These are phyloP conservation scores for Blastobasis lacticolella DNA, from an alignment of 2,888 invertebrate genomes.

Conservation along the genomic window DNA sequence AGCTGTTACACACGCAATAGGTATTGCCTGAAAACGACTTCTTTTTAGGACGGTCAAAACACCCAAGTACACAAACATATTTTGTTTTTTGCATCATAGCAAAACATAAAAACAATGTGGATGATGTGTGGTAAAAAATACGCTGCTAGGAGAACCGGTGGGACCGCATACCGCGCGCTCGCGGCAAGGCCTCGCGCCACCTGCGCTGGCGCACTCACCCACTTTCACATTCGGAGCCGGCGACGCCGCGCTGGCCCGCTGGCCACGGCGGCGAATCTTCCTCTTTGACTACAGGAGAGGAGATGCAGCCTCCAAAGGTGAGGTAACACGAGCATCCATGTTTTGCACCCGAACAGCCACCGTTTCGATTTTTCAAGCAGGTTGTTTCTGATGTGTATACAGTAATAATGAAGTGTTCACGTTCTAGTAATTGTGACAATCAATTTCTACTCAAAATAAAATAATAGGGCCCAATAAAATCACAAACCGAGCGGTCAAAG, in stretches of 20 bases:
- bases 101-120: constrained; percentile 69
- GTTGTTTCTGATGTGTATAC: no score
- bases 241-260: background rate
- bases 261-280: no score
- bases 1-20: background rate
- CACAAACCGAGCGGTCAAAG: no score
- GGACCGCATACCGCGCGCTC: constrained; percentile 68
- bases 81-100: constrained; percentile 60
- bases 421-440: no score
- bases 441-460: no score
- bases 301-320: no score
- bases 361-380: no score
- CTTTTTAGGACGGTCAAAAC: background rate
- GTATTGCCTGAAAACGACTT: background rate
- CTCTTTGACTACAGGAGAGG: no score
- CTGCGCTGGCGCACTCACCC: constrained; percentile 40
- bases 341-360: no score
- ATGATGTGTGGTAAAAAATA: constrained; percentile 71
- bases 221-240: constrained; percentile 42
- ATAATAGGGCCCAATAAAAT: no score
- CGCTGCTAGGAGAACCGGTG: constrained; percentile 72
- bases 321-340: no score
- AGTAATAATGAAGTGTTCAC: no score
- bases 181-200: constrained; percentile 61
- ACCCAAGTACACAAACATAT: background rate